Evolutionary conservation across 1,140 invertebrate species (phyloP), one percentile per base, ranked within the genome.

Genomic region (Sminthurides bifidus): DNA sequence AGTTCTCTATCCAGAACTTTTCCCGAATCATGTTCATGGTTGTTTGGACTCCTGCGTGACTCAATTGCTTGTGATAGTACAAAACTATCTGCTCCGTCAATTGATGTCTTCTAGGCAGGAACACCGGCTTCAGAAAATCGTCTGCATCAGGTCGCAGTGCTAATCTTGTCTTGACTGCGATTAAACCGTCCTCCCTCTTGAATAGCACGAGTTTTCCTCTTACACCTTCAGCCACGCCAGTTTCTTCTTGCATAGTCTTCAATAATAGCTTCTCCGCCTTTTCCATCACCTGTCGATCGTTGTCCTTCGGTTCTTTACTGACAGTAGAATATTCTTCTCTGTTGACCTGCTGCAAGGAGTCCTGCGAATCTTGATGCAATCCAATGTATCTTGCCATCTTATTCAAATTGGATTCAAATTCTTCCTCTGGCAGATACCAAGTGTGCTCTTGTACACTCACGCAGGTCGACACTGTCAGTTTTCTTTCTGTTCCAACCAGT

Each of bases 91-190:
- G 17, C 6, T 31, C 27, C 8, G 33, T 33, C 15, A 52, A 27
- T 10, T 15, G 49, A 45, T 50, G 52, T 46, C 54, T 38, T 41
- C 38, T 38, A 21, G 35, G 38, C 29, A 35, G 19, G 51, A 17
- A 59, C 23, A 45, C 17, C 37, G 17, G n/a, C 33, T 24, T 58
- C 52, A 24, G 54, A 50, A 43, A 54, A 6, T 14, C 46, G 17
- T 19, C 10, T 6, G 24, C 24, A n/a, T 35, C 33, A 10, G 6
- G 10, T 43, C 41, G n/a, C 41, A 43, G 8, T 6, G 41, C 17
- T 6, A 43, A 19, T 19, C 8, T 43, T 43, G 24, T 17, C 41
- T 43, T 43, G 10, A 43, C 41, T 10, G 15, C n/a, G 6, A 6
- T 10, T 6, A 21, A 19, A 10, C 17, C 41, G 24, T 43, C 41